Evolutionary conservation across 2,113 vertebrate genomes (phyloP).

Genomic region (Anhinga anhinga): DNA sequence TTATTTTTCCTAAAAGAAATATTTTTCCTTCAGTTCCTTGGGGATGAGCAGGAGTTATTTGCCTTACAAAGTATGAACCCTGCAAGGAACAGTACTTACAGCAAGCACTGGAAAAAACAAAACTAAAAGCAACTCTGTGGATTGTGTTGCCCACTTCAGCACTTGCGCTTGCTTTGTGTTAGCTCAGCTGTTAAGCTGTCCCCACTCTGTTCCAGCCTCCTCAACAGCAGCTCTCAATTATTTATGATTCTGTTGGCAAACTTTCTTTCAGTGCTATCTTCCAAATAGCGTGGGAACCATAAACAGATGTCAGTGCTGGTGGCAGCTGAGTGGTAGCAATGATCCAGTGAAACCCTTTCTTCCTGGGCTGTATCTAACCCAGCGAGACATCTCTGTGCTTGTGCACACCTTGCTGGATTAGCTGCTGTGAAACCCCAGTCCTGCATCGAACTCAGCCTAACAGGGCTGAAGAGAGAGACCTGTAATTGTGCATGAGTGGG

Average conservation of each 20-base stretch:
- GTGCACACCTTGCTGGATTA: neutral
- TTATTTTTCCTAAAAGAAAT: neutral
- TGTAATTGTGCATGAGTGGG: neutral
- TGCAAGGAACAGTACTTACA: neutral
- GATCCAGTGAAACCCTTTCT: neutral
- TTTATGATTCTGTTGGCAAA: conserved; percentile 38
- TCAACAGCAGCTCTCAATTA: conserved; percentile 4
- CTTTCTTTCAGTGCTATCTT: neutral
- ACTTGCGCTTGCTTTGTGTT: neutral
- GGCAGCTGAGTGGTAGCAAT: neutral
- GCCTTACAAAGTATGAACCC: neutral
- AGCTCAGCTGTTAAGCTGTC: neutral
- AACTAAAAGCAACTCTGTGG: neutral
- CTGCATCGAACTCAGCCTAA: neutral
- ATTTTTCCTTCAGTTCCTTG: neutral
- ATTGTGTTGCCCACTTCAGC: neutral
- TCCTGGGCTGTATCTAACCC: neutral
- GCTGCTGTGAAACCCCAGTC: neutral
- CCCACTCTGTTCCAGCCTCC: neutral
- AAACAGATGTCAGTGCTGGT: neutral
- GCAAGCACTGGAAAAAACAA: neutral
- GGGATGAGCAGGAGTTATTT: neutral
- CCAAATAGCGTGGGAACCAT: neutral
- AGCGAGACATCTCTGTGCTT: neutral
- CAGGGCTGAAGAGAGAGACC: neutral